Evolutionary conservation across 2,113 vertebrate species (phyloP).

Genomic region (Fulmarus glacialis): DNA sequence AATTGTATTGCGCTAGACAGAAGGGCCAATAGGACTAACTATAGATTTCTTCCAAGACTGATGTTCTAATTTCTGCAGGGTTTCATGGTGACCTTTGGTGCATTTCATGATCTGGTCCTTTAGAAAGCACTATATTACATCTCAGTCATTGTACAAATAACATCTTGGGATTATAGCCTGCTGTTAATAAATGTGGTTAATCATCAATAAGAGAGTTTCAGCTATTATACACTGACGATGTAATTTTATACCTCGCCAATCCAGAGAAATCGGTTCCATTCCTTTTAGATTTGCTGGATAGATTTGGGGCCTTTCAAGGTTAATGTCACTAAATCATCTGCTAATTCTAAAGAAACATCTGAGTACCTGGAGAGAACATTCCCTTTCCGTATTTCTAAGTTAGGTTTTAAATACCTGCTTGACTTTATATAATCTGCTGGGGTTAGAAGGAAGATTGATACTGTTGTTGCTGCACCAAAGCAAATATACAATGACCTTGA

Average conservation of each 20-base stretch:
- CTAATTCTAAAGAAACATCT: slow-evolving; percentile 63
- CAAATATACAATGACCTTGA: slow-evolving; percentile 51
- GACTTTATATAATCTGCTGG: not conserved
- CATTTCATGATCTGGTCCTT: slow-evolving; percentile 42
- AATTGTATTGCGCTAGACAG: not conserved
- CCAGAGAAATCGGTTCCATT: slow-evolving; percentile 60
- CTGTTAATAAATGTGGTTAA: slow-evolving; percentile 70
- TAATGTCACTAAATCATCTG: slow-evolving; percentile 59
- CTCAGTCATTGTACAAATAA: slow-evolving; percentile 60
- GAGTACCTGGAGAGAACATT: not conserved
- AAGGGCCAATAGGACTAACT: not conserved
- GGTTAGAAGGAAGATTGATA: not conserved
- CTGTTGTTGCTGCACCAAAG: slow-evolving; percentile 1
- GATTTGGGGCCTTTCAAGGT: slow-evolving; percentile 59
- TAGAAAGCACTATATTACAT: slow-evolving; percentile 1
- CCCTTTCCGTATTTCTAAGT: not conserved
- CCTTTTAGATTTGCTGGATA: slow-evolving; percentile 51
- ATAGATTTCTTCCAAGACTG: slow-evolving; percentile 24
- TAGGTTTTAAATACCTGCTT: not conserved
- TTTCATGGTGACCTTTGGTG: slow-evolving; percentile 52
- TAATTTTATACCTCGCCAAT: slow-evolving; percentile 73
- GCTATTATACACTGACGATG: slow-evolving; percentile 56
- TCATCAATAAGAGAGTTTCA: slow-evolving; percentile 65
- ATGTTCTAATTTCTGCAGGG: slow-evolving; percentile 42
- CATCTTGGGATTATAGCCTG: slow-evolving; percentile 18